Evolutionary conservation across 2,797 vertebrate species (phyloP), one percentile per base, ranked within the genome.

Genomic region (Anableps anableps): DNA sequence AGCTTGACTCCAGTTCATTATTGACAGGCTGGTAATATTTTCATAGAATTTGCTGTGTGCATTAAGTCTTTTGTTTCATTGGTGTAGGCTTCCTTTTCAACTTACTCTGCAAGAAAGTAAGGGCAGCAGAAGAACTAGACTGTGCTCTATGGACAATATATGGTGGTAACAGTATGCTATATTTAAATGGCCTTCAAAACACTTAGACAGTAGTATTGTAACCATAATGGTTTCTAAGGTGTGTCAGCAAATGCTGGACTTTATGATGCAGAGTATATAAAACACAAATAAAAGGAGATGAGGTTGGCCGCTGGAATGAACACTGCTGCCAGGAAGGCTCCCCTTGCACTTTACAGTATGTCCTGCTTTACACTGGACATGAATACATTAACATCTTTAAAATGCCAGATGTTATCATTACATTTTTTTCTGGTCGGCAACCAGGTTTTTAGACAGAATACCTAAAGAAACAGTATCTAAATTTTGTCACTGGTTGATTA

Each of bases 11-110:
- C 58, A 26, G n/a, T n/a, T 77, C 29, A 16, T 0, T 4, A 11
- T 48, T 81, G 31, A 48, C 36, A 55, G 34, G n/a, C 66, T 38
- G 50, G 26, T 80, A 17, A 34, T 66, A 47, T 76, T 78, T n/a
- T 53, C n/a, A n/a, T 34, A 13, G 29, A 41, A 26, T 5, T 58
- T 68, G 5, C 6, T 2, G 8, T 58, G 53, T 78, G 72, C 38
- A 62, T 75, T 72, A 16, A 60, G 62, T 60, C 45, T 80, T 75
- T 83, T 82, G 72, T 76, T 62, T 83, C 34, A 75, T 19, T 8
- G 14, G 68, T 43, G 31, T n/a, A 36, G 6, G 55, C 21, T 77
- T 81, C 29, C 26, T 77, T 74, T 26, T 29, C 43, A 72, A 38
- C 53, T 79, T 74, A 68, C n/a, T 75, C 29, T 79, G 31, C 5